Conservation (phyloP, 2,797 vertebrate species). For the Microtus californicus region DNA sequence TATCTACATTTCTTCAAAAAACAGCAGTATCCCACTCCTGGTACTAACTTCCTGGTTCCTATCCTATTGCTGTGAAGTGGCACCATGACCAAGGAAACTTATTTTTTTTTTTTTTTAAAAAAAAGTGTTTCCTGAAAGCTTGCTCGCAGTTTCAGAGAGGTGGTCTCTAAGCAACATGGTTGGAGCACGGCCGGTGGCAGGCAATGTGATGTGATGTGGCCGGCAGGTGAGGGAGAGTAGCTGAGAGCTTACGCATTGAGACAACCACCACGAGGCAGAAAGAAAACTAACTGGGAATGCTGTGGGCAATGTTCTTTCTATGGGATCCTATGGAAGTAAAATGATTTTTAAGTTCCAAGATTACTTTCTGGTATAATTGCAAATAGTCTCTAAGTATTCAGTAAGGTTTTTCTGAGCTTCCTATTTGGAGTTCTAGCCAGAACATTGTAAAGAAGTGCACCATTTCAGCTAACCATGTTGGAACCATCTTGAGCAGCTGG, state of each 20-base stretch:
- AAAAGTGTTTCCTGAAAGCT: neutral
- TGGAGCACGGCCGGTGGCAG: neutral
- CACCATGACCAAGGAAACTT: neutral
- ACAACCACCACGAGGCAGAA: neutral
- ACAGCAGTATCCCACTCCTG: neutral
- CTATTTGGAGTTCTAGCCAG: too few relatives aligned
- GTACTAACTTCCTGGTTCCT: neutral
- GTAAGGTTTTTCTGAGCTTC: too few relatives aligned
- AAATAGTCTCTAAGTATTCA: too few relatives aligned
- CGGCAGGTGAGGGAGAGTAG: neutral
- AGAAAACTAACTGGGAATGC: neutral
- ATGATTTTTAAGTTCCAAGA: too few relatives aligned
- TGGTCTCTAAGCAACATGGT: neutral
- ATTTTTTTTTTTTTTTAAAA: too few relatives aligned
- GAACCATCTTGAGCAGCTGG: too few relatives aligned
- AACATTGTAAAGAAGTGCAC: too few relatives aligned
- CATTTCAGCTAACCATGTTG: too few relatives aligned
- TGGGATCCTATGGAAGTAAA: too few relatives aligned
- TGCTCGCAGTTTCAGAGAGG: neutral
- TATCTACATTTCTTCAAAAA: neutral
- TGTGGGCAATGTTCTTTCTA: neutral
- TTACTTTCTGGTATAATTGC: too few relatives aligned
- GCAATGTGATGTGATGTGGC: neutral
- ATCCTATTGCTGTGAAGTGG: neutral
- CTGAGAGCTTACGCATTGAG: neutral